These are phyloP conservation scores for Cirrhinus mrigala DNA, from an alignment of 2,797 vertebrate species.

Conservation along the genomic window DNA sequence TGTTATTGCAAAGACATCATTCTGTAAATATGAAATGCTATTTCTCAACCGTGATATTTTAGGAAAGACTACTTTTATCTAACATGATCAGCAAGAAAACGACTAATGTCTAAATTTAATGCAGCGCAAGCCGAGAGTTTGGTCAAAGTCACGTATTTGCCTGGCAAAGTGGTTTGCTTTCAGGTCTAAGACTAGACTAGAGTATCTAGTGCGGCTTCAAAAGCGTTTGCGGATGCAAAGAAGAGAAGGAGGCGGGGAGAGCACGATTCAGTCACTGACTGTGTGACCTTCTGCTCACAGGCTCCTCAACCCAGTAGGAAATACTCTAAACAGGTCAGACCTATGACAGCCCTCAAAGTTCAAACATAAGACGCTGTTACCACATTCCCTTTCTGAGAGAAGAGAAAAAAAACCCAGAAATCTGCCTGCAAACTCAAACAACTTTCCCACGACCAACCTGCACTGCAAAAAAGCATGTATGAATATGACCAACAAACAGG, in stretches of 20 bases:
- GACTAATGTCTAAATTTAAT: constrained; percentile 11
- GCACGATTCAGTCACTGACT: constrained; percentile 64
- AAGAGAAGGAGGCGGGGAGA: constrained; percentile 36
- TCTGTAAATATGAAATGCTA: constrained; percentile 37
- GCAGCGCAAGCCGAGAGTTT: not conserved
- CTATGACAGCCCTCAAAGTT: not conserved
- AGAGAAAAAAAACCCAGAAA: not conserved
- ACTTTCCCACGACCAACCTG: not conserved
- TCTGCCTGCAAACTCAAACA: not conserved
- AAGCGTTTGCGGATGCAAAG: not conserved
- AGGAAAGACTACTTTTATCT: not conserved
- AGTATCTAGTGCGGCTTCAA: not conserved
- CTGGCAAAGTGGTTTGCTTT: not conserved
- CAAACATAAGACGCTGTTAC: not conserved
- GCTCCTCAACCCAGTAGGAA: constrained; percentile 63
- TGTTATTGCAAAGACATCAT: no score
- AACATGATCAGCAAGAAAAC: not conserved
- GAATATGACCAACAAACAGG: not conserved
- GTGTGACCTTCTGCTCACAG: constrained; percentile 76
- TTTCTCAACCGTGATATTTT: constrained; percentile 37
- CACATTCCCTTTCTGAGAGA: not conserved
- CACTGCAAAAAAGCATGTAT: not conserved
- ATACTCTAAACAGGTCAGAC: constrained; percentile 67
- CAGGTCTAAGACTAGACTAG: constrained; percentile 35
- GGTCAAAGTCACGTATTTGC: not conserved